phyloP scores from a whole-genome alignment of 2,113 vertebrate genomes.

The Saguinus imperator region DNA sequence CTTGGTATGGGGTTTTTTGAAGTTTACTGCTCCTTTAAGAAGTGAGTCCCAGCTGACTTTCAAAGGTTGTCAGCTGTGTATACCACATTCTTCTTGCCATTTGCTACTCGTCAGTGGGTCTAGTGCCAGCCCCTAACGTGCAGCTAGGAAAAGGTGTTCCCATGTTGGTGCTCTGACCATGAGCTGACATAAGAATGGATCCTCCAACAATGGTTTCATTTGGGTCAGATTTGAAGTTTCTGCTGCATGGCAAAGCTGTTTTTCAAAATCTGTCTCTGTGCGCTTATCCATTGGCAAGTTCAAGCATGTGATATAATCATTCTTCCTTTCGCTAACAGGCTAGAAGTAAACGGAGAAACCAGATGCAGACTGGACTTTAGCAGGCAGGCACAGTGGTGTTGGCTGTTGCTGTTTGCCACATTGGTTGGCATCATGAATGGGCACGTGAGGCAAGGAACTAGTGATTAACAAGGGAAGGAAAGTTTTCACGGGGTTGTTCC shows the following conservation, averaged over 20 bases:
- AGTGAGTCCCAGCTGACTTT: neutral
- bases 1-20: neutral
- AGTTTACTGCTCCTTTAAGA: neutral
- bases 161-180: neutral
- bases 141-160: neutral
- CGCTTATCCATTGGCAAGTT: neutral
- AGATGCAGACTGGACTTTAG: neutral
- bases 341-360: neutral
- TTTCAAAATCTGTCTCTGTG: neutral
- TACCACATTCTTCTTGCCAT: neutral
- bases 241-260: neutral
- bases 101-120: neutral
- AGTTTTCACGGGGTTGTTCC: neutral
- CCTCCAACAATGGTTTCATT: neutral
- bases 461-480: neutral
- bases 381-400: neutral
- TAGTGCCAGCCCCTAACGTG: neutral
- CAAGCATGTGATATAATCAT: neutral
- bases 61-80: neutral
- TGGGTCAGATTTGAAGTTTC: neutral
- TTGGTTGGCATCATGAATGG: neutral
- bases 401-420: neutral
- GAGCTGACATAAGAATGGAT: neutral
- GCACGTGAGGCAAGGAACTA: neutral
- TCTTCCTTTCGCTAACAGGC: conserved; percentile 26